phyloP scores from a whole-genome alignment of 2,797 vertebrate species.

The Platalea minor region DNA sequence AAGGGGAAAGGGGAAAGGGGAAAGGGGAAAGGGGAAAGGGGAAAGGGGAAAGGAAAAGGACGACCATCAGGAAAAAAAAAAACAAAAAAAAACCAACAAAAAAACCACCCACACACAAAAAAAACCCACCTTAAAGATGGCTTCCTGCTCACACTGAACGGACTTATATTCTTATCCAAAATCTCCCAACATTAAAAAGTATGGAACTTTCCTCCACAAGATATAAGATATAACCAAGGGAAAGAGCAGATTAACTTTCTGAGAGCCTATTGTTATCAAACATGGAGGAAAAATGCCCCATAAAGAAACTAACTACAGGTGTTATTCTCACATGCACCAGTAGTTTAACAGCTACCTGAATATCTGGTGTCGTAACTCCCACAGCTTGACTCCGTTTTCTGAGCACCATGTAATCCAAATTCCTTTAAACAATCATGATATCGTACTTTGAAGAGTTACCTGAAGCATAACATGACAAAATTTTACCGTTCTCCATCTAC shows the following conservation, averaged over 20 bases:
- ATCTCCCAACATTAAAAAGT: not conserved
- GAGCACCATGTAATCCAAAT: not conserved
- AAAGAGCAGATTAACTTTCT: not conserved
- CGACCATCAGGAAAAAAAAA: not conserved
- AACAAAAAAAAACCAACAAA: too few relatives aligned
- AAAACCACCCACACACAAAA: not conserved
- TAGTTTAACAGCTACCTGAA: not conserved
- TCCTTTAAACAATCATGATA: not conserved
- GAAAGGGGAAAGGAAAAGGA: not conserved
- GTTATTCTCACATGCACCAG: not conserved
- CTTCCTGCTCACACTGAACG: not conserved
- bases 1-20: not conserved
- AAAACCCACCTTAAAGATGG: not conserved
- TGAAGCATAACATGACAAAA: not conserved
- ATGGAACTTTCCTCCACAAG: not conserved
- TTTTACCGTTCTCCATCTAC: not conserved
- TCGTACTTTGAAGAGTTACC: not conserved
- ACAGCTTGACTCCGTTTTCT: not conserved
- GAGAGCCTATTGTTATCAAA: not conserved
- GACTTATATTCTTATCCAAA: not conserved
- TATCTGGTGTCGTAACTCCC: rapidly evolving
- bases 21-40: not conserved
- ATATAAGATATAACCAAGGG: not conserved
- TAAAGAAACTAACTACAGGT: not conserved
- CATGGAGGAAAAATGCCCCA: not conserved